Evolutionary conservation across 2,888 invertebrate genomes (phyloP).

Genomic region (Heliconius ismenius): DNA sequence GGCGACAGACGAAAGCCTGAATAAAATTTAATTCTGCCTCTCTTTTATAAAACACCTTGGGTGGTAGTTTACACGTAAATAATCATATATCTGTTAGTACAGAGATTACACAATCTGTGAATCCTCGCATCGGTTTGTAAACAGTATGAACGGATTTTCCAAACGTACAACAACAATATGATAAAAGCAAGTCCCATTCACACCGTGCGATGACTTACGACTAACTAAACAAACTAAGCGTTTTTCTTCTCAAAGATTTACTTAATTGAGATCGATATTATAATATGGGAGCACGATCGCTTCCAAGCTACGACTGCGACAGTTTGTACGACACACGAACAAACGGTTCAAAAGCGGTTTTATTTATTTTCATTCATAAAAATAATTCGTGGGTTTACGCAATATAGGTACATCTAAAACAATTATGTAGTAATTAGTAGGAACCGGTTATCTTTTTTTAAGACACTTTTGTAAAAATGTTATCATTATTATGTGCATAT

Average conservation of each 20-base stretch:
- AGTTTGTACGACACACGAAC: slow-evolving; percentile 4
- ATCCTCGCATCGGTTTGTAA: slow-evolving; percentile 52
- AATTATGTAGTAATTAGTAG: background rate
- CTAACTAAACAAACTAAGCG: slow-evolving; percentile 39
- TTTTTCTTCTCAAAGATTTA: slow-evolving; percentile 33
- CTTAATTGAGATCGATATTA: slow-evolving; percentile 36
- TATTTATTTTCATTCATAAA: slow-evolving; percentile 23
- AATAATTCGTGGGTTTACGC: background rate
- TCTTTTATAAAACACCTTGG: slow-evolving; percentile 51
- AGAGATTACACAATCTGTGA: slow-evolving; percentile 53
- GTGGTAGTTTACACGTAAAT: slow-evolving; percentile 62
- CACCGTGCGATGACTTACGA: slow-evolving; percentile 38
- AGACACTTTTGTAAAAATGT: background rate
- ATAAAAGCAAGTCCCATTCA: slow-evolving; percentile 40
- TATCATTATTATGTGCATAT: background rate
- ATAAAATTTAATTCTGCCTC: slow-evolving; percentile 42
- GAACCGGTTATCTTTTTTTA: background rate
- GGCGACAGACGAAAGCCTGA: slow-evolving; percentile 41
- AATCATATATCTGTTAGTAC: slow-evolving; percentile 63
- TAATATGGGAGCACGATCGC: slow-evolving; percentile 19
- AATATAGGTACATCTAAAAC: background rate
- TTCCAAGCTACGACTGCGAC: slow-evolving; percentile 27
- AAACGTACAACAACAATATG: slow-evolving; percentile 61
- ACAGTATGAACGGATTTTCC: slow-evolving; percentile 69
- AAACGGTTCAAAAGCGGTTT: slow-evolving; percentile 19